Evolutionary conservation across 1,140 invertebrate species (phyloP), one percentile per base, ranked within the genome.

Genomic region (Megalopta genalis): DNA sequence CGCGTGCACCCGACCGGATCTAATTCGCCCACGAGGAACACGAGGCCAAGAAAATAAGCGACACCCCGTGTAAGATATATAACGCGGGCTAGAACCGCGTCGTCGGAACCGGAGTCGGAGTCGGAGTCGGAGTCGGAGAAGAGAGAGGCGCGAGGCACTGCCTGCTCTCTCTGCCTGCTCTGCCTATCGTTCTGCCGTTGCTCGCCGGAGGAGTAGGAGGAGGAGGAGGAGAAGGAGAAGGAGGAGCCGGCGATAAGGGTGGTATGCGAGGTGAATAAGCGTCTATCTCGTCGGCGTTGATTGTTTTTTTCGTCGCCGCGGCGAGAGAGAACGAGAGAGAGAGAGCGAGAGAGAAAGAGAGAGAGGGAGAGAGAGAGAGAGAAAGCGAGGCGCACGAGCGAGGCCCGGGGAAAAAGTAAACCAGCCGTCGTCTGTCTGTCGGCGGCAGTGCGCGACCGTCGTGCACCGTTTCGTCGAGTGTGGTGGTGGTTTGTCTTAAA

Each of bases 401-500:
- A 46, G 42, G 10, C 10, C 42, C 42, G 10, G 42, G 42, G 42
- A 12, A 12, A 8, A 46, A 42, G 9, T 12, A 14, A 46, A 46
- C 3, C 42, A 10, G 12, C 42, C 42, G 42, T 46, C 14, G 14
- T 46, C 42, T 14, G 5, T 54, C 49, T 54, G 21, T 21, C 49
- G 49, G 16, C 49, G 49, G 2, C 49, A 18, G 49, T 52, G 49
- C 18, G 49, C 49, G 18, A 16, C 70, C 70, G 84, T 62, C 72
- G 80, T 63, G 67, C 59, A 52, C 59, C 49, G 32, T 68, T 77
- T 83, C 73, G 70, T 80, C 76, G 75, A 81, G 85, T 85, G 80
- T 76, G 63, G 83, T 83, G 85, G 42, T 68, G 79, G 57, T 76
- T 86, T 72, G 18, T 64, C 39, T 67, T 69, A 88, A 87, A 87